Evolutionary conservation across 2,113 vertebrate genomes (phyloP), one percentile per base, ranked within the genome.

Genomic region (Cheirogaleus medius): DNA sequence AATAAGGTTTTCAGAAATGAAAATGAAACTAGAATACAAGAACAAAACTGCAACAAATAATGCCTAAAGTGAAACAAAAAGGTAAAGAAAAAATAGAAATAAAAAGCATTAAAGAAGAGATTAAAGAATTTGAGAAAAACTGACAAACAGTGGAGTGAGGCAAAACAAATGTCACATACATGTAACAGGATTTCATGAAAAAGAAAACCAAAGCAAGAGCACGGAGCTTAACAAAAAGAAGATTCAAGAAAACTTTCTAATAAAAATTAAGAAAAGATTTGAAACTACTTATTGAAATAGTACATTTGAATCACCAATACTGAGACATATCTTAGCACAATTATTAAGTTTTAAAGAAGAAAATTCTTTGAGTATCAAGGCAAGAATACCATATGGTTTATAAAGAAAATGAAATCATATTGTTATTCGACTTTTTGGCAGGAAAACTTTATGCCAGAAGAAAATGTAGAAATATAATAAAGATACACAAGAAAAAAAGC

Each of bases 1-100:
- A 85, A 66, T 83, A 78, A 49, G 63, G 56, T 73, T 96, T 89
- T 95, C 32, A 23, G 37, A 77, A 74, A 69, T 71, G 27, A 69
- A 80, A 58, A 64, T 64, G n/a, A 95, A 85, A 60, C 13, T 77
- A 60, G 37, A 88, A 92, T 37, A 39, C 2, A 34, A 82, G 11
- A 77, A 83, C 56, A 76, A 96, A 87, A 60, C 52, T 20, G 42
- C 8, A 77, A 63, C n/a, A 92, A 95, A 93, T 42, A 77, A 60
- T 64, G 7, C 56, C 7, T 90, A 47, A 32, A 52, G 9, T 68
- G 60, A 81, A 66, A 60, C 3, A 76, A 23, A 82, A 76, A 87
- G 7, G 4, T 3, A 10, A 63, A 15, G 13, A 87, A 78, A 58
- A 52, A 66, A 23, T 32, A 27, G 34, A 39, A 82, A 63, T 63